Base-by-base conservation (phyloP, 2,113 vertebrate genomes). In the Prochilodus magdalenae region DNA sequence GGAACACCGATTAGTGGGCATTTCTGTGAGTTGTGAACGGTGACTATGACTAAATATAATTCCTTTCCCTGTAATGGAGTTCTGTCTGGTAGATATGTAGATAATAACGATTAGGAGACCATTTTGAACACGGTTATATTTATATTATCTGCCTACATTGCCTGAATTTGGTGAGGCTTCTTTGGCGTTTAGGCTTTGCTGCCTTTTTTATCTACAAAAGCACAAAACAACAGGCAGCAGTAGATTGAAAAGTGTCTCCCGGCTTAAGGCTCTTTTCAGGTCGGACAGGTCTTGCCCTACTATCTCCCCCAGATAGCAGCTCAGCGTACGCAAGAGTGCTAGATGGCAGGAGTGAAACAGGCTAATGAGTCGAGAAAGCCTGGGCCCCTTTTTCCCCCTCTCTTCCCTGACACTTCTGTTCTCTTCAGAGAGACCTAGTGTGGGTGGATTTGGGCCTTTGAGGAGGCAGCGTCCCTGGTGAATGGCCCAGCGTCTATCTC, bases 351-450 rank as follows among this genome's bases (percentile, higher is more conserved):
- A 79, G 26, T 20, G 36, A n/a, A 24, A 11, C 13, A 49, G 26
- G 7, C 69, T 80, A 80, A 80, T 62, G 55, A 73, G 78, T 40
- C 40, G 67, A 66, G 49, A 66, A 36, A 29, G 14, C n/a, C n/a
- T 15, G 5, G 24, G 29, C 8, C 26, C 44, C 14, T 10, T 59
- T 33, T 33, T 40, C 26, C 10, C 18, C 26, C n/a, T 13, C n/a
- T 40, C 33, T 47, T 78, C 5, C 30, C 44, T 65, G 70, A 36
- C 59, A 74, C 47, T 55, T 57, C 49, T 24, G 47, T 51, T 74
- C 60, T 65, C 30, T 36, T 44, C 66, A 27, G 66, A 40, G 22
- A 22, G 33, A n/a, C 65, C 15, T 20, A 36, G 65, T 18, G 16
- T 20, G 29, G 65, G 65, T 33, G 27, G 65, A 67, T 26, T 24